Evolutionary conservation across 2,113 vertebrate species (phyloP).

Genomic region (Grallaria varia): DNA sequence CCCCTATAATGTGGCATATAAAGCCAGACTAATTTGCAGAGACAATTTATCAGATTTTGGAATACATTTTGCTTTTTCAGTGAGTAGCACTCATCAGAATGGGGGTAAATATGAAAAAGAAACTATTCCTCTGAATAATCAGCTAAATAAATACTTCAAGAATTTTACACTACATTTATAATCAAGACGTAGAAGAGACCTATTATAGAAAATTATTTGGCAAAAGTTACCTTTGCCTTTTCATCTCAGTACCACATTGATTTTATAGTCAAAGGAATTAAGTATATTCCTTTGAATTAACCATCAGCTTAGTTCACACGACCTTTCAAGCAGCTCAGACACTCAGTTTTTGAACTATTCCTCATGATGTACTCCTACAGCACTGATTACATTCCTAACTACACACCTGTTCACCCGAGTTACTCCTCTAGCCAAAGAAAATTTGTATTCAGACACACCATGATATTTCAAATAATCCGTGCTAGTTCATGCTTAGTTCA

Average conservation of each 20-base stretch:
- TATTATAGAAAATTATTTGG: background rate
- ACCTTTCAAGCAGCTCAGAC: background rate
- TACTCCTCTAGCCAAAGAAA: background rate
- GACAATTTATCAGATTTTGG: background rate
- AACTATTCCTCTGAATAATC: background rate
- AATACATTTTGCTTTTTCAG: background rate
- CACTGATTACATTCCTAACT: background rate
- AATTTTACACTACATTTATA: background rate
- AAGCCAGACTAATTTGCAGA: background rate
- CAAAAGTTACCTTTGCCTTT: background rate
- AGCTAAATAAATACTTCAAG: background rate
- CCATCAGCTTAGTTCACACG: background rate
- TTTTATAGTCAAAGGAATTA: background rate
- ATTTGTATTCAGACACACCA: background rate
- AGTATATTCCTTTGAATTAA: background rate
- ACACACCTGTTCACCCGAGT: background rate
- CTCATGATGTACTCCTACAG: background rate
- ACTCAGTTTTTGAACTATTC: background rate
- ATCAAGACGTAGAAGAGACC: background rate
- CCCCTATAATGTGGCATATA: background rate
- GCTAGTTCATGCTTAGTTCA: background rate
- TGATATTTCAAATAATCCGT: background rate
- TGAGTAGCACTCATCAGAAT: background rate
- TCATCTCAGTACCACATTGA: background rate
- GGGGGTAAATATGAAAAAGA: background rate